These are phyloP conservation scores for Burhinus oedicnemus DNA, from an alignment of 2,113 vertebrate genomes.

Conservation along the genomic window DNA sequence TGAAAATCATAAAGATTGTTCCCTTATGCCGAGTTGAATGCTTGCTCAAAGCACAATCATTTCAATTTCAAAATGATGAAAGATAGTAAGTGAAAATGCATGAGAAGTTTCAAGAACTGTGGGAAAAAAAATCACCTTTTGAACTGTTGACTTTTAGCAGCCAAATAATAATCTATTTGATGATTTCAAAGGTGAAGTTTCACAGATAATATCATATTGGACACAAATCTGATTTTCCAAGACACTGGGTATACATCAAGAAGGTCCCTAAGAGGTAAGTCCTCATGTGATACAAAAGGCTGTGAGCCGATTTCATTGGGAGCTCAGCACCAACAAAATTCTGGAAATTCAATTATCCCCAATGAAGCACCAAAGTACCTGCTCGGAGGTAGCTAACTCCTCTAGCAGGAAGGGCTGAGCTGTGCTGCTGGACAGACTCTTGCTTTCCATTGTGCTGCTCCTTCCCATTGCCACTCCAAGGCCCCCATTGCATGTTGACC, in stretches of 20 bases:
- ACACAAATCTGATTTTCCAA: neutral
- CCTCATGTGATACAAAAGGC: neutral
- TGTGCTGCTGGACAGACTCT: neutral
- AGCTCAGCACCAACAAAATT: neutral
- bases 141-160: constrained; percentile 8
- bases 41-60: constrained; percentile 61
- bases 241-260: neutral
- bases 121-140: neutral
- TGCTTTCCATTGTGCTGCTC: neutral
- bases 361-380: neutral
- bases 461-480: neutral
- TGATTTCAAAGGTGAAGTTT: constrained; percentile 17
- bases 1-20: constrained; percentile 49
- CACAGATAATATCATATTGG: neutral
- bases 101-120: constrained; percentile 33
- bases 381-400: neutral
- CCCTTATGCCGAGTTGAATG: constrained; percentile 23
- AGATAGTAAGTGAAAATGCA: constrained; percentile 12
- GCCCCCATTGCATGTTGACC: accelerated
- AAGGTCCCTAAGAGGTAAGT: neutral
- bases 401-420: neutral
- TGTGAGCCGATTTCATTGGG: neutral
- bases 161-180: neutral
- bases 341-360: neutral
- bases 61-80: constrained; percentile 60